Evolutionary conservation across 2,888 invertebrate genomes (phyloP).

Genomic region (Neoascia interrupta): DNA sequence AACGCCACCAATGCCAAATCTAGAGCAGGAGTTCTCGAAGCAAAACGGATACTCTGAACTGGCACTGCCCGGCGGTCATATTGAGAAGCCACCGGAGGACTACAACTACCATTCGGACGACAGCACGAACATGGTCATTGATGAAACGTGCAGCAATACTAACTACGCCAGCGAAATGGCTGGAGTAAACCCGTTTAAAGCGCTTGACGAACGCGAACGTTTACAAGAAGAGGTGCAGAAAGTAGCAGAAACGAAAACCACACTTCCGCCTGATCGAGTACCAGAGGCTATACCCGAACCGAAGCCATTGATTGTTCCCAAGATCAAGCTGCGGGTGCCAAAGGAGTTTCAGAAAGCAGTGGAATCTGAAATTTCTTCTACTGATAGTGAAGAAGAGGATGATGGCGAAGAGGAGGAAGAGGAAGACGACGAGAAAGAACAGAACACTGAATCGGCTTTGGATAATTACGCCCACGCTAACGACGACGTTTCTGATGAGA

Average conservation of each 20-base stretch:
- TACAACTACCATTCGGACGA: constrained; percentile 69
- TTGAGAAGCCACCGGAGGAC: constrained; percentile 13
- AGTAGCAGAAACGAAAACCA: constrained; percentile 22
- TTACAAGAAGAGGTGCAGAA: constrained; percentile 50
- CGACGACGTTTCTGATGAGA: constrained; percentile 59
- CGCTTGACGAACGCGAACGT: constrained; percentile 69
- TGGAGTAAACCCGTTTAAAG: constrained; percentile 67
- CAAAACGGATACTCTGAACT: constrained; percentile 51
- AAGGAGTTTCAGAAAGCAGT: constrained; percentile 81
- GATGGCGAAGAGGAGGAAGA: constrained; percentile 50
- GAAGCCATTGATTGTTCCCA: constrained; percentile 81
- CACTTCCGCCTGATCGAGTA: constrained; percentile 50
- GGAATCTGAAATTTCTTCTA: constrained; percentile 77
- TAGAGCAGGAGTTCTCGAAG: constrained; percentile 27
- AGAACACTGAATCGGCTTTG: neutral
- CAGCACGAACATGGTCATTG: constrained; percentile 73
- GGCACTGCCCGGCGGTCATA: too few relatives aligned
- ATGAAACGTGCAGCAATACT: constrained; percentile 71
- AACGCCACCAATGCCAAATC: neutral
- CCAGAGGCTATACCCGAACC: constrained; percentile 59
- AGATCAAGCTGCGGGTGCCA: constrained; percentile 85
- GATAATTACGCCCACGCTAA: constrained; percentile 41
- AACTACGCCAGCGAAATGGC: constrained; percentile 41
- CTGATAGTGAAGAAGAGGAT: constrained; percentile 76
- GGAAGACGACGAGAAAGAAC: constrained; percentile 1